Conservation (phyloP, 1,140 invertebrate genomes). For the Hydropsyche tenuis region DNA sequence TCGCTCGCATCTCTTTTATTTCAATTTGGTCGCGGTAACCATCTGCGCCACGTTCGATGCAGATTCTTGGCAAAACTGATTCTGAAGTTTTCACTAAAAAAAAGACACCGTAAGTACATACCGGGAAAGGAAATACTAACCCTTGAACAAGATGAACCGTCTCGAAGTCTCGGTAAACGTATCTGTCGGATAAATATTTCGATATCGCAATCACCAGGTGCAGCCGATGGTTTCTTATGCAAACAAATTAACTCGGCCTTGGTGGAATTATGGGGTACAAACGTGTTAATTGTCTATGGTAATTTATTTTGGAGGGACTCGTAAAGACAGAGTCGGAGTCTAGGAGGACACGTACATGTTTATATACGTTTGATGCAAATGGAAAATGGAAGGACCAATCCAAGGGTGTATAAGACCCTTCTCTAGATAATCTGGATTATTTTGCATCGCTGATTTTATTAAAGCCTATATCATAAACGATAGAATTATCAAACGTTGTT, state of each 20-base stretch:
- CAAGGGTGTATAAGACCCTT: slow-evolving; percentile 14
- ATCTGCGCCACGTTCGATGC: slow-evolving; percentile 33
- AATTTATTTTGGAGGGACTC: slow-evolving; percentile 6
- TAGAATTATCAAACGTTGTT: neutral
- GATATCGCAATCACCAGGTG: too few species aligned
- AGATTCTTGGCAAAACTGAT: slow-evolving; percentile 35
- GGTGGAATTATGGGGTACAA: neutral
- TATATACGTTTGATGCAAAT: neutral
- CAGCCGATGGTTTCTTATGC: neutral
- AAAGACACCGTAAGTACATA: too few species aligned
- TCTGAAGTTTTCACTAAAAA: too few species aligned
- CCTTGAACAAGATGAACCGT: too few species aligned
- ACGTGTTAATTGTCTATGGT: slow-evolving; percentile 11
- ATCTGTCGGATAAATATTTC: too few species aligned
- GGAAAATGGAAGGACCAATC: slow-evolving; percentile 12
- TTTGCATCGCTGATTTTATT: slow-evolving; percentile 40
- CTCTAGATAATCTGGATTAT: slow-evolving; percentile 37
- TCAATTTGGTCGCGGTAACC: slow-evolving; percentile 30
- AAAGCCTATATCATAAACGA: slow-evolving; percentile 11
- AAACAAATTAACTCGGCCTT: too few species aligned
- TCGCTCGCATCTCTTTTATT: slow-evolving; percentile 29
- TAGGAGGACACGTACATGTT: neutral
- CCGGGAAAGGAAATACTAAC: too few species aligned
- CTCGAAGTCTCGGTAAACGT: too few species aligned
- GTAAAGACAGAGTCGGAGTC: slow-evolving; percentile 7